Evolutionary conservation across 2,113 vertebrate species (phyloP).

Genomic region (Gymnarchus niloticus): DNA sequence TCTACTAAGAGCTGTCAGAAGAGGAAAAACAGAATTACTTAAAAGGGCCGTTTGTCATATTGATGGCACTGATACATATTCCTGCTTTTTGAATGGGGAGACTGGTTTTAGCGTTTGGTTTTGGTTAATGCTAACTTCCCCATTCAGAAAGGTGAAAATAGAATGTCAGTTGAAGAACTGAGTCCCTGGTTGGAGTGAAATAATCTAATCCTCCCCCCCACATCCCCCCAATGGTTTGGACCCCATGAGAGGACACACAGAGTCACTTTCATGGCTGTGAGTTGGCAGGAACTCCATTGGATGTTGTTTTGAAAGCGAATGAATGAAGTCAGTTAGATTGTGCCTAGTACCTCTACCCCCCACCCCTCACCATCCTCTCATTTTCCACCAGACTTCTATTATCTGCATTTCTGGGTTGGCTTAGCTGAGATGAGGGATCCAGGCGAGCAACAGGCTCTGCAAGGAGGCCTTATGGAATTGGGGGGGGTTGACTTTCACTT

Average conservation of each 20-base stretch:
- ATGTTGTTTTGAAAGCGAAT: slow-evolving; percentile 10
- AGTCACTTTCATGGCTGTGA: background rate
- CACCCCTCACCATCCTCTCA: background rate
- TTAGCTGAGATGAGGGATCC: slow-evolving; percentile 18
- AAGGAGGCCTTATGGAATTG: background rate
- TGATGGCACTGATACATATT: background rate
- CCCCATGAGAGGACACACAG: background rate
- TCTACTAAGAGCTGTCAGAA: background rate
- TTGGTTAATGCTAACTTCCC: background rate
- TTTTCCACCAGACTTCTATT: background rate
- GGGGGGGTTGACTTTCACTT: background rate
- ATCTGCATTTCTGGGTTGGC: background rate
- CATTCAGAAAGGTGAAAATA: background rate
- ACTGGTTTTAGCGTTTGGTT: background rate
- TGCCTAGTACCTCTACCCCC: too few species aligned
- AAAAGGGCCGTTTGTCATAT: background rate
- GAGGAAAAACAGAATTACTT: background rate
- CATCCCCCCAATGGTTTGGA: background rate
- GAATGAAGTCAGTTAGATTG: background rate
- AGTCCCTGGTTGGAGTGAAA: background rate
- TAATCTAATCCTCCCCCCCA: background rate
- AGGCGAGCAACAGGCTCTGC: background rate
- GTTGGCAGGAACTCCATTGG: slow-evolving; percentile 2
- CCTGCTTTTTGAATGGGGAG: background rate
- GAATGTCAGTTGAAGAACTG: background rate